These are phyloP conservation scores for Coenonympha arcania DNA, from an alignment of 2,888 invertebrate genomes.

Conservation along the genomic window DNA sequence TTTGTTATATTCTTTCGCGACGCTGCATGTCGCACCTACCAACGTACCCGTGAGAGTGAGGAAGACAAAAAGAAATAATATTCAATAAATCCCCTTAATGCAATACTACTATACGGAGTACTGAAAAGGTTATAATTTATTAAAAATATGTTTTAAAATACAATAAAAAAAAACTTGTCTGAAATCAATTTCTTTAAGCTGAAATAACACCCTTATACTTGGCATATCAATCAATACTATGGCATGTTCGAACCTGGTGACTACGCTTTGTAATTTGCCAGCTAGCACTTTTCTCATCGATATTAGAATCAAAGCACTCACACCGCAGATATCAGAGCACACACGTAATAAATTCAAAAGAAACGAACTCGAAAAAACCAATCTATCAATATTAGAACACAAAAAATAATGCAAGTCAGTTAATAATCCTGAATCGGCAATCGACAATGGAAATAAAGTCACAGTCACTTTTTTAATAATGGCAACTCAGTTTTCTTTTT, in stretches of 20 bases:
- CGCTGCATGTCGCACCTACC: too few species aligned
- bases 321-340: conserved; percentile 36
- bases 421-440: conserved; percentile 73
- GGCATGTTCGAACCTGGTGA: conserved; percentile 48
- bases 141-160: too few species aligned
- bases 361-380: conserved; percentile 65
- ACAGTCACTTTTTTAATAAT: conserved; percentile 75
- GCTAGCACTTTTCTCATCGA: conserved; percentile 50
- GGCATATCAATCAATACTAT: conserved; percentile 51
- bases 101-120: too few species aligned
- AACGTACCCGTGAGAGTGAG: too few species aligned
- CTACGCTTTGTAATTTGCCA: conserved; percentile 57
- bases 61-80: too few species aligned
- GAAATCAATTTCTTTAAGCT: conserved; percentile 40
- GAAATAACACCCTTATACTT: conserved; percentile 40
- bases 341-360: conserved; percentile 59
- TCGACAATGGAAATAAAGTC: conserved; percentile 74
- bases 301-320: conserved; percentile 57
- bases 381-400: conserved; percentile 75
- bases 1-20: too few species aligned
- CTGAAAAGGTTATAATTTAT: too few species aligned
- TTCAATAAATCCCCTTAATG: too few species aligned
- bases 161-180: conserved; percentile 22
- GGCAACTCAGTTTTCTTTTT: conserved; percentile 68
- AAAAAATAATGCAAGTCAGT: conserved; percentile 75